These are phyloP conservation scores for Scylla paramamosain DNA, from an alignment of 1,140 invertebrate genomes.

Conservation along the genomic window DNA sequence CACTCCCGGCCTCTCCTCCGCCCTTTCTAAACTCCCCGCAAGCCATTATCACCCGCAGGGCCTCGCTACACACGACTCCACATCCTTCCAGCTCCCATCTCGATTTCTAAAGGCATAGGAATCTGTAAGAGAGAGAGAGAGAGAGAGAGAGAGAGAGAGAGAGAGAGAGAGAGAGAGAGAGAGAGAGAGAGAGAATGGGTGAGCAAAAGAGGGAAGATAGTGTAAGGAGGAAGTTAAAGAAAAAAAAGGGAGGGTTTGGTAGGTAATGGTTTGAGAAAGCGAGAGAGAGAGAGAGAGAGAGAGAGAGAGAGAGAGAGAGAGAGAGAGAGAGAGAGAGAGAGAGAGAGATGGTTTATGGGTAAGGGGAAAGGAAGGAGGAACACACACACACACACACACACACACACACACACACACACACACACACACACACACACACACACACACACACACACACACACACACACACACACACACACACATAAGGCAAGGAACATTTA, in stretches of 20 bases:
- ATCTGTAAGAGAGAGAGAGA: not conserved
- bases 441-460: no score
- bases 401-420: no score
- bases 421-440: no score
- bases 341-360: not conserved
- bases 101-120: constrained; percentile 32
- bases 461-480: no score
- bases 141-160: not conserved
- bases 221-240: not conserved
- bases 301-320: constrained; percentile 28
- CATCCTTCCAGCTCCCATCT: not conserved
- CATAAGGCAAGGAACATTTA: no score
- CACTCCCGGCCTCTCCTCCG: not conserved
- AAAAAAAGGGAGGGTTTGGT: not conserved
- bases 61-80: not conserved
- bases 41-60: not conserved
- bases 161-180: not conserved
- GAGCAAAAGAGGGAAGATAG: not conserved
- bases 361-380: not conserved
- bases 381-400: not conserved
- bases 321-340: constrained; percentile 29
- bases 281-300: constrained; percentile 29
- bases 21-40: not conserved
- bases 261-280: not conserved
- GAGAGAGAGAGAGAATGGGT: not conserved